phyloP scores from a whole-genome alignment of 2,888 invertebrate species.

The Tortricodes alternella region DNA sequence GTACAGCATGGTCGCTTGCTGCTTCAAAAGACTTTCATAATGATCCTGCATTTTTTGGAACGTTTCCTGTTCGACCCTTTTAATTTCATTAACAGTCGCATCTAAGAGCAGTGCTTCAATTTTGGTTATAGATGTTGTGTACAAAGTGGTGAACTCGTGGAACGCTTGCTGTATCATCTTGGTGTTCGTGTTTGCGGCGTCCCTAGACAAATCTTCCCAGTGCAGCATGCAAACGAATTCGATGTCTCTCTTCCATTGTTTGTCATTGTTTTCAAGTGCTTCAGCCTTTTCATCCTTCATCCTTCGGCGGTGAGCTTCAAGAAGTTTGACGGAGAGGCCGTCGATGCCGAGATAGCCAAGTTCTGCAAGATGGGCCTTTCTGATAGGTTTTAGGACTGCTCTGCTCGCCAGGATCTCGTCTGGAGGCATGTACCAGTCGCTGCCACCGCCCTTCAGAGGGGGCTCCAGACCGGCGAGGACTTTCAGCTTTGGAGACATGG shows the following conservation, averaged over 20 bases:
- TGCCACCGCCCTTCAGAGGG: slow-evolving; percentile 64
- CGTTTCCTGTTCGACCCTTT: slow-evolving; percentile 46
- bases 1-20: slow-evolving; percentile 59
- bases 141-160: slow-evolving; percentile 54
- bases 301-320: slow-evolving; percentile 44
- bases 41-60: slow-evolving; percentile 52
- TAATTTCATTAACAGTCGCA: slow-evolving; percentile 55
- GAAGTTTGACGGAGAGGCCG: slow-evolving; percentile 47
- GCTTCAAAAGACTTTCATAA: slow-evolving; percentile 50
- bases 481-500: slow-evolving; percentile 61
- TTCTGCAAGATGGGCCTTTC: slow-evolving; percentile 51
- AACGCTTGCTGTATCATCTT: slow-evolving; percentile 52
- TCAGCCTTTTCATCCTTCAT: slow-evolving; percentile 50
- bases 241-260: slow-evolving; percentile 54
- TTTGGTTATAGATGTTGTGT: slow-evolving; percentile 53
- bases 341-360: slow-evolving; percentile 58
- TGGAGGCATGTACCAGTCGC: slow-evolving; percentile 66
- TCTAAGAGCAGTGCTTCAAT: slow-evolving; percentile 58
- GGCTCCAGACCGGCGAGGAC: slow-evolving; percentile 69
- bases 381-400: slow-evolving; percentile 58
- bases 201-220: slow-evolving; percentile 46
- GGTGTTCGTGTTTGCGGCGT: slow-evolving; percentile 51
- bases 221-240: slow-evolving; percentile 39
- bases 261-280: slow-evolving; percentile 51
- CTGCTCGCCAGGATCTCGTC: slow-evolving; percentile 56